Percentiles rank a stretch among this genome's conserved stretches.
Conservation (phyloP, 2,888 invertebrate genomes). For the Erebia epiphron region DNA sequence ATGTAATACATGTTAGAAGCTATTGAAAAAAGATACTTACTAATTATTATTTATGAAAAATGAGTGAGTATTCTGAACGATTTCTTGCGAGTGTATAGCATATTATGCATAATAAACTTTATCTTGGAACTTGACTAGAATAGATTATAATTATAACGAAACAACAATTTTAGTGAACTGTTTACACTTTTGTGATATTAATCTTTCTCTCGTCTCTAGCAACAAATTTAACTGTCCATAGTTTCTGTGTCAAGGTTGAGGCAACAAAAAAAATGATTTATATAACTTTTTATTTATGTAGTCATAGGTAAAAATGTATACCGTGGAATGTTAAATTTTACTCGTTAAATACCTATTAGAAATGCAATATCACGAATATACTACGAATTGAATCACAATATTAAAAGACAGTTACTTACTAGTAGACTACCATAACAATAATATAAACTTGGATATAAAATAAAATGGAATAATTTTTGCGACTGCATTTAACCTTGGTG, state of each 20-base stretch:
- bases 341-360: no score
- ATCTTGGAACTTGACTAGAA: background rate
- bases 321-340: background rate
- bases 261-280: background rate
- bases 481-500: constrained; percentile 2
- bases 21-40: background rate
- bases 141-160: background rate
- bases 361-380: no score
- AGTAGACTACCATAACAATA: no score
- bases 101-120: background rate
- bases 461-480: background rate
- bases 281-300: constrained; percentile 13
- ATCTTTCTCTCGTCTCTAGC: constrained; percentile 12
- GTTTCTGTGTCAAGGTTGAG: constrained; percentile 19
- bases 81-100: background rate
- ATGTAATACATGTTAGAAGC: background rate
- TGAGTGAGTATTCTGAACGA: background rate
- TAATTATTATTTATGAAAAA: background rate
- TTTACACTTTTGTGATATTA: background rate
- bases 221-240: constrained; percentile 6
- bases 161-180: constrained; percentile 1
- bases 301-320: constrained; percentile 8
- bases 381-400: background rate
- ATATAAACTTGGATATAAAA: background rate
- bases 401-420: background rate